A percentile compares a stretch with the other conserved stretches of the same genome.
Evolutionary conservation across 2,888 invertebrate genomes (phyloP).

Genomic region (Drosophila lutescens): DNA sequence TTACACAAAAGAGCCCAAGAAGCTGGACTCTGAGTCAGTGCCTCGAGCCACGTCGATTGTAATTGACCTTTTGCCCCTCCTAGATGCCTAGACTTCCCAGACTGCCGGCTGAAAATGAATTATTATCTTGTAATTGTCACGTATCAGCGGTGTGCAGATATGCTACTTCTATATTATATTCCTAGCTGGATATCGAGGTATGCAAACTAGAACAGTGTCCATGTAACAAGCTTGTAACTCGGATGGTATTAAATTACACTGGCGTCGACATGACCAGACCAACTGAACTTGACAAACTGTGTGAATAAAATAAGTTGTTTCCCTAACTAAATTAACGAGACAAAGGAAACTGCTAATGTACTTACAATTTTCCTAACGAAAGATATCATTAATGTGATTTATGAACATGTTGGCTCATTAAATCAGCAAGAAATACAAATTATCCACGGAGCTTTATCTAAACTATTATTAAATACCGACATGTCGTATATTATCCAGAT

Average conservation of each 20-base stretch:
- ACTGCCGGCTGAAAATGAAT: constrained; percentile 47
- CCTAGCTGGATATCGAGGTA: constrained; percentile 5
- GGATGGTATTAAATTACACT: constrained; percentile 54
- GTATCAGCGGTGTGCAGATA: constrained; percentile 69
- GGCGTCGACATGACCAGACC: constrained; percentile 24
- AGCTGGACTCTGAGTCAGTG: neutral
- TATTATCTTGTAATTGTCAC: constrained; percentile 75
- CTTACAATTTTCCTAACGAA: constrained; percentile 7
- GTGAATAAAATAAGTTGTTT: constrained; percentile 17
- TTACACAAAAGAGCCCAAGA: constrained; percentile 22
- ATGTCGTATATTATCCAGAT: constrained; percentile 9
- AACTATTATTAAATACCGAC: constrained; percentile 23
- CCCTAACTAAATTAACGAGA: constrained; percentile 5
- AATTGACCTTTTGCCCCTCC: constrained; percentile 67
- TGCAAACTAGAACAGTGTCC: constrained; percentile 32
- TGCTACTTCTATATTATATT: constrained; percentile 19
- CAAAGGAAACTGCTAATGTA: constrained; percentile 4
- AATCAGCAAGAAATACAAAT: constrained; percentile 20
- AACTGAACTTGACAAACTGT: constrained; percentile 6
- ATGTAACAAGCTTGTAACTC: constrained; percentile 24
- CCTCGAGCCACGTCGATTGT: constrained; percentile 31
- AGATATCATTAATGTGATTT: constrained; percentile 46
- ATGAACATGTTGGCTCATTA: constrained; percentile 35
- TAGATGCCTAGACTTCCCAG: constrained; percentile 16
- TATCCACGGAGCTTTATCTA: constrained; percentile 18